phyloP scores from a whole-genome alignment of 2,113 vertebrate species.

The Lampris megalopsis region DNA sequence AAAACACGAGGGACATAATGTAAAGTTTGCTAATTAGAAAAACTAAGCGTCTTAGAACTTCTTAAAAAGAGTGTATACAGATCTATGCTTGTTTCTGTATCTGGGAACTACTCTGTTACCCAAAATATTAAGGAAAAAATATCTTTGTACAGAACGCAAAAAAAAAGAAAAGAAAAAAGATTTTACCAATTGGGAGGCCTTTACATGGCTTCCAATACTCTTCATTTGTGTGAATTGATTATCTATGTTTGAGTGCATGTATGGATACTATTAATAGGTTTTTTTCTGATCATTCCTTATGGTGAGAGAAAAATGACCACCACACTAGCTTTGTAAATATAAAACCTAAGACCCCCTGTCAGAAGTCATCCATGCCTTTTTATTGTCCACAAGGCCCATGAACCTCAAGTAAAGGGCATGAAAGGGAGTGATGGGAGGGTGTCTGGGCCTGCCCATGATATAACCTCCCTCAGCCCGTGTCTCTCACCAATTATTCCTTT shows the following conservation, averaged over 20 bases:
- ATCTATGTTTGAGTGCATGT: not conserved
- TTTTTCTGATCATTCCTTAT: slow-evolving; percentile 14
- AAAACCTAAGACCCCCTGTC: slow-evolving; percentile 39
- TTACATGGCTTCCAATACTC: too few species aligned
- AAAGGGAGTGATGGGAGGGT: slow-evolving; percentile 27
- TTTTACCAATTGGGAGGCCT: too few species aligned
- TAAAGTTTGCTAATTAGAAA: too few species aligned
- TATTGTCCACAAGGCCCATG: slow-evolving; percentile 54
- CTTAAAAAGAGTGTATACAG: too few species aligned
- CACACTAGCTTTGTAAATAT: slow-evolving; percentile 62
- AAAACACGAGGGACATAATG: too few species aligned
- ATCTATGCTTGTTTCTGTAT: too few species aligned
- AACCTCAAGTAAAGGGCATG: slow-evolving; percentile 46
- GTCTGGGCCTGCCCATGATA: slow-evolving; percentile 22
- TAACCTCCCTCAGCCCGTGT: slow-evolving; percentile 21
- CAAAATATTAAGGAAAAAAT: too few species aligned
- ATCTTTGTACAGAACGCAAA: too few species aligned
- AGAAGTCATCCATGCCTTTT: slow-evolving; percentile 54
- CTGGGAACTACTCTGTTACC: too few species aligned
- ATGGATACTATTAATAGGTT: not conserved
- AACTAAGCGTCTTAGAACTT: too few species aligned
- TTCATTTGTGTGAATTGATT: not conserved
- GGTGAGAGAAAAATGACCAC: slow-evolving; percentile 40
- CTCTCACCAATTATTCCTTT: slow-evolving; percentile 58
- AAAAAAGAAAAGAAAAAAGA: too few species aligned